Conservation (phyloP, 2,113 vertebrate genomes). For the Oreochromis aureus region DNA sequence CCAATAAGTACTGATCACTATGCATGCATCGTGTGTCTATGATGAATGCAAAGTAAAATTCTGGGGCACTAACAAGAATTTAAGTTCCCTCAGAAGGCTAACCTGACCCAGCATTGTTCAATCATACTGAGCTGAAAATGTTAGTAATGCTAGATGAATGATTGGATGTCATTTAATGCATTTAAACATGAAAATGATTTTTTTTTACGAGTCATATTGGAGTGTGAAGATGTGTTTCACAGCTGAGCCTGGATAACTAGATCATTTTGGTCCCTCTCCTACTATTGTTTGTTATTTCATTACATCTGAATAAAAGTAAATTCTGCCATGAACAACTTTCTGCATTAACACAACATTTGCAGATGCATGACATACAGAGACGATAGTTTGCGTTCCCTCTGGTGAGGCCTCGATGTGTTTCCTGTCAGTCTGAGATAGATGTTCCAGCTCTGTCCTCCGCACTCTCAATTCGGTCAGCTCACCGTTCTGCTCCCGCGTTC, state of each 20-base stretch:
- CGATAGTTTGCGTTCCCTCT: conserved; percentile 71
- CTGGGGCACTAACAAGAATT: accelerated
- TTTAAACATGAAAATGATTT: neutral
- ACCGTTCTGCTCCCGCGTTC: conserved; percentile 54
- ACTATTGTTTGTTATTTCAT: neutral
- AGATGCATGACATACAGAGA: neutral
- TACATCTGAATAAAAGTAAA: neutral
- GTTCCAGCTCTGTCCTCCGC: conserved; percentile 77
- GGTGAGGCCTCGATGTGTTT: conserved; percentile 77
- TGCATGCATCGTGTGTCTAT: neutral
- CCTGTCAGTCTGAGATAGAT: conserved; percentile 77
- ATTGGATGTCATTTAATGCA: neutral
- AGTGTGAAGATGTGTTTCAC: neutral
- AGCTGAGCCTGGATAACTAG: neutral
- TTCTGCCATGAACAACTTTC: neutral
- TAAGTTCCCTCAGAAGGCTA: neutral
- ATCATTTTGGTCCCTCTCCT: neutral
- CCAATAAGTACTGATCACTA: neutral
- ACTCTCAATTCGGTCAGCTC: conserved; percentile 59
- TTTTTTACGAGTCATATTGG: neutral
- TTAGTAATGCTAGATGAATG: neutral
- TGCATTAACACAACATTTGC: neutral
- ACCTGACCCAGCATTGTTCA: neutral
- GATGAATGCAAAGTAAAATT: neutral
- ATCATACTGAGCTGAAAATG: neutral